These are phyloP conservation scores for Anguilla anguilla DNA, from an alignment of 2,797 vertebrate genomes.

Conservation along the genomic window DNA sequence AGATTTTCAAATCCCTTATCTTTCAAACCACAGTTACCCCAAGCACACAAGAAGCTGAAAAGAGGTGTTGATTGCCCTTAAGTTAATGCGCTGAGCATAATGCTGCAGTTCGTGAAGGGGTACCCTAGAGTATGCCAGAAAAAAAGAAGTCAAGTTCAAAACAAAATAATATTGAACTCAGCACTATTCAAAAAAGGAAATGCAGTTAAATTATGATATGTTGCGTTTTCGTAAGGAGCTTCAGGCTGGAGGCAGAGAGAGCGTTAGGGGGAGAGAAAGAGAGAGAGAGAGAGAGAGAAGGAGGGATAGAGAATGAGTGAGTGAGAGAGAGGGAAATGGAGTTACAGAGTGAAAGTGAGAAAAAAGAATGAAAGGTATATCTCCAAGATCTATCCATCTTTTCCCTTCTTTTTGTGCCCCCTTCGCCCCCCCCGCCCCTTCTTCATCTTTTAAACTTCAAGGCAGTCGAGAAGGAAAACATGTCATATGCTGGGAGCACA, in stretches of 20 bases:
- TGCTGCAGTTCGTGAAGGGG: neutral
- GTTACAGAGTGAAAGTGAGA: neutral
- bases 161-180: constrained; percentile 82
- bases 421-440: constrained; percentile 50
- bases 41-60: constrained; percentile 55
- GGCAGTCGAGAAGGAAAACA: constrained; percentile 68
- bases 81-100: constrained; percentile 60
- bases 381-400: constrained; percentile 64
- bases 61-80: constrained; percentile 68
- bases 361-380: constrained; percentile 25
- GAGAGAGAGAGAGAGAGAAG: neutral
- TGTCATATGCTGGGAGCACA: constrained; percentile 66
- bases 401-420: constrained; percentile 30
- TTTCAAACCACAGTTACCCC: constrained; percentile 55
- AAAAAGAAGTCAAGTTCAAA: constrained; percentile 67
- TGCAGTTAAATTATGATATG: constrained; percentile 71
- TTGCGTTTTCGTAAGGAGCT: constrained; percentile 65
- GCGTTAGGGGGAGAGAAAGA: neutral
- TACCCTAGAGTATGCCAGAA: constrained; percentile 28
- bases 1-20: constrained; percentile 25
- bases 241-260: constrained; percentile 32
- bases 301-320: neutral
- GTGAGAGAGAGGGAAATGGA: neutral
- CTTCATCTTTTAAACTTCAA: constrained; percentile 73
- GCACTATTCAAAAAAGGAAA: constrained; percentile 77